Conservation (phyloP, 2,113 vertebrate species). For the Eudyptes chrysolophus region DNA sequence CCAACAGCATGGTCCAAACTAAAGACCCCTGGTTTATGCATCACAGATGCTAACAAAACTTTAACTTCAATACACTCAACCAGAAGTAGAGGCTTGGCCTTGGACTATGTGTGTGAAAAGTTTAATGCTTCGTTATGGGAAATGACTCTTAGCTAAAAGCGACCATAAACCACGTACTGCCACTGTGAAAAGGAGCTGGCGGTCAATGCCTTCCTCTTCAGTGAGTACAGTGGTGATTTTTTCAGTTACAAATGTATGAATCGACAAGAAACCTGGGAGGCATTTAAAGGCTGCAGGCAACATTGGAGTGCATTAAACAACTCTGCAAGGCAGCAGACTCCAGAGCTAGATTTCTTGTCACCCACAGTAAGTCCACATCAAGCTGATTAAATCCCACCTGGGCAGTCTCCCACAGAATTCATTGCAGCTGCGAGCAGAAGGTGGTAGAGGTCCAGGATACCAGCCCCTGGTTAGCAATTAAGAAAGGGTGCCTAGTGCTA, state of each 20-base stretch:
- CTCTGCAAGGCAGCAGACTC: background rate
- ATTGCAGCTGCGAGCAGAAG: background rate
- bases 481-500: background rate
- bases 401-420: background rate
- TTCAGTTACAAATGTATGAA: background rate
- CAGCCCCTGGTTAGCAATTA: background rate
- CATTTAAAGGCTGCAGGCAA: background rate
- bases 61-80: background rate
- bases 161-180: background rate
- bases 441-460: background rate
- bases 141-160: background rate
- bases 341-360: background rate
- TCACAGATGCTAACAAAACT: background rate
- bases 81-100: background rate
- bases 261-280: background rate
- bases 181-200: background rate
- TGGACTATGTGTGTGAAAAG: background rate
- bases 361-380: background rate
- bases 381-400: background rate
- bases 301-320: background rate
- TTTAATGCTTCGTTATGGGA: background rate
- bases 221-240: rapidly evolving
- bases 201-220: background rate
- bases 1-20: background rate
- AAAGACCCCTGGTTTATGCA: background rate